Evolutionary conservation across 2,888 invertebrate genomes (phyloP).

Genomic region (Lampropteryx suffumata): DNA sequence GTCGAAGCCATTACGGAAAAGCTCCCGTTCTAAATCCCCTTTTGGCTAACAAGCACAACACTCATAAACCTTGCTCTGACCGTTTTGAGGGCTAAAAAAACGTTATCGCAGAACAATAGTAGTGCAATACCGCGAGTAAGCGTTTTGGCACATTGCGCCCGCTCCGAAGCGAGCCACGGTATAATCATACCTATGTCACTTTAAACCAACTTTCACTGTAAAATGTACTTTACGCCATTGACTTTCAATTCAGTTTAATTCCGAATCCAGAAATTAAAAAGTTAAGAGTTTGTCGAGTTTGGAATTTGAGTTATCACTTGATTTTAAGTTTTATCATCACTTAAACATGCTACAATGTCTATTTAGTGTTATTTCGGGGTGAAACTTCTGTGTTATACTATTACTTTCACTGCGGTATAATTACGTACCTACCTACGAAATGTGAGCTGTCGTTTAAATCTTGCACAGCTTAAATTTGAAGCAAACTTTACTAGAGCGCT

Average conservation of each 20-base stretch:
- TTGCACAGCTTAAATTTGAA: slow-evolving; percentile 77
- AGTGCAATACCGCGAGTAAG: slow-evolving; percentile 69
- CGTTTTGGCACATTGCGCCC: slow-evolving; percentile 79
- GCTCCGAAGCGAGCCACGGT: slow-evolving; percentile 62
- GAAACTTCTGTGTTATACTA: slow-evolving; percentile 4
- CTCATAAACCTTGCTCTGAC: slow-evolving; percentile 32
- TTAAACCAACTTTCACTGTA: neutral
- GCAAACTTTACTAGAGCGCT: slow-evolving; percentile 63
- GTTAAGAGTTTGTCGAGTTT: neutral
- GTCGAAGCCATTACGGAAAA: slow-evolving; percentile 26
- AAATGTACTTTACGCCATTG: slow-evolving; percentile 11
- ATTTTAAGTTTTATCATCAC: neutral
- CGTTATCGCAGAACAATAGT: slow-evolving; percentile 50
- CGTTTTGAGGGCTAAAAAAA: slow-evolving; percentile 32
- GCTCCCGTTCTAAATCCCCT: slow-evolving; percentile 26
- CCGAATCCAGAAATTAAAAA: neutral
- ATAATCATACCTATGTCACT: slow-evolving; percentile 60
- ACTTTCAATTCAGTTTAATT: slow-evolving; percentile 1
- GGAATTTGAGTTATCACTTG: neutral
- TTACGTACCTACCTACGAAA: slow-evolving; percentile 71
- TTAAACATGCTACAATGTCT: neutral
- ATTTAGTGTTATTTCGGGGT: neutral
- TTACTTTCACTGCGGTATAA: slow-evolving; percentile 54
- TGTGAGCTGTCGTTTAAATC: slow-evolving; percentile 78
- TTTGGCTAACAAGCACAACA: slow-evolving; percentile 34